phyloP scores from a whole-genome alignment of 2,797 vertebrate species.

The Pteropus rufus region DNA sequence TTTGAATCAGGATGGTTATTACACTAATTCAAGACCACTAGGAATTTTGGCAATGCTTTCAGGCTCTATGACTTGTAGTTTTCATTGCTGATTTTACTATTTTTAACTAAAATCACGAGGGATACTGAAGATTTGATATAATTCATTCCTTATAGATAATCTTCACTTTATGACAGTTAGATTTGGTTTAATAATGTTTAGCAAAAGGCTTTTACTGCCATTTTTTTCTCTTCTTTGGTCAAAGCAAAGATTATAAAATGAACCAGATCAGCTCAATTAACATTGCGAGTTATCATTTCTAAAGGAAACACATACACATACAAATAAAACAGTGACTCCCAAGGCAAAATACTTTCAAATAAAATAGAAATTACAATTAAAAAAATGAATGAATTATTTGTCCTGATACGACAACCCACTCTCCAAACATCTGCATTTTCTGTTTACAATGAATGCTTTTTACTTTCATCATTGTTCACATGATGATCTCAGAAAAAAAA shows the following conservation, averaged over 20 bases:
- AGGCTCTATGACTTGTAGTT: not conserved
- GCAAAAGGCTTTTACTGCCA: not conserved
- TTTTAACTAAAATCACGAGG: not conserved
- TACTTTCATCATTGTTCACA: conserved; percentile 20
- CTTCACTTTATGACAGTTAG: not conserved
- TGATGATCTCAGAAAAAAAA: not conserved
- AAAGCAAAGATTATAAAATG: not conserved
- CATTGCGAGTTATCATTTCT: not conserved
- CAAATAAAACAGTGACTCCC: not conserved
- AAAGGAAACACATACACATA: not conserved
- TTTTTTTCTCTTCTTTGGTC: not conserved
- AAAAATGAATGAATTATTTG: conserved; percentile 19
- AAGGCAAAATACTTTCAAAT: not conserved
- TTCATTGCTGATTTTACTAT: not conserved
- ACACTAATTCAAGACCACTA: not conserved
- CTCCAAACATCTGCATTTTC: not conserved
- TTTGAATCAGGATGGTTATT: not conserved
- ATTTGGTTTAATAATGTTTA: conserved; percentile 1
- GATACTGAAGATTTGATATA: not conserved
- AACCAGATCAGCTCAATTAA: not conserved
- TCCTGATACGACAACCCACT: not conserved
- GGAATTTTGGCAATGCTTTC: not conserved
- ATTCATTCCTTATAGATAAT: not conserved
- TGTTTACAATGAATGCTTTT: not conserved
- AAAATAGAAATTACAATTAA: not conserved